These are phyloP conservation scores for Neoitamus cyanurus DNA, from an alignment of 2,888 invertebrate species.

Conservation along the genomic window DNA sequence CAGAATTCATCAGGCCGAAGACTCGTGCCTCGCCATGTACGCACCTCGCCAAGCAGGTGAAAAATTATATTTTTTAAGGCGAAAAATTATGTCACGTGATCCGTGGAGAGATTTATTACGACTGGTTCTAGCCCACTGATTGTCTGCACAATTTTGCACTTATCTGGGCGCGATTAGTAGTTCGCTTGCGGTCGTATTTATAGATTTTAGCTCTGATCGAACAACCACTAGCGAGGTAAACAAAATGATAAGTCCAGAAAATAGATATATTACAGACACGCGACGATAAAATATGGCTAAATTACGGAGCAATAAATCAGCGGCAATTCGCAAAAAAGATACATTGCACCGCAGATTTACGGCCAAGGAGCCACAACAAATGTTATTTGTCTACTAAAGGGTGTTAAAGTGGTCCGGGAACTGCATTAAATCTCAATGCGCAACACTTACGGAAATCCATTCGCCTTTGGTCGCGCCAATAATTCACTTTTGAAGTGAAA, in stretches of 20 bases:
- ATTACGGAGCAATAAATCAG: constrained; percentile 27
- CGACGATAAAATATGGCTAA: constrained; percentile 34
- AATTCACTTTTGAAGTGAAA: not conserved
- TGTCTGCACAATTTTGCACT: constrained; percentile 38
- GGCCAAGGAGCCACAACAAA: not conserved
- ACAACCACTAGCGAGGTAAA: constrained; percentile 10
- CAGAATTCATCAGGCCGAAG: constrained; percentile 14
- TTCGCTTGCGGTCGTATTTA: not conserved
- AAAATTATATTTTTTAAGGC: not conserved
- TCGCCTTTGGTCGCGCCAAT: not conserved
- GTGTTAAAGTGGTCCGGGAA: not conserved
- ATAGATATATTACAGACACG: constrained; percentile 28
- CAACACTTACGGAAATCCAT: not conserved
- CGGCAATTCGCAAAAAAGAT: not conserved
- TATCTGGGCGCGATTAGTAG: constrained; percentile 21
- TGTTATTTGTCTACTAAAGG: not conserved
- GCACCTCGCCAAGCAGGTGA: not conserved
- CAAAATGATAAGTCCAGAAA: constrained; percentile 25
- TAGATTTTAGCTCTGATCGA: not conserved
- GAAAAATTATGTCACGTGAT: constrained; percentile 38
- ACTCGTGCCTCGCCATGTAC: not conserved
- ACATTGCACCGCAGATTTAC: not conserved
- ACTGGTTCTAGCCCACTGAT: constrained; percentile 38
- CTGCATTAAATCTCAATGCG: not conserved
- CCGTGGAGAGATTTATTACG: constrained; percentile 12